phyloP scores from a whole-genome alignment of 2,113 vertebrate species.

The Lophotis ruficrista region DNA sequence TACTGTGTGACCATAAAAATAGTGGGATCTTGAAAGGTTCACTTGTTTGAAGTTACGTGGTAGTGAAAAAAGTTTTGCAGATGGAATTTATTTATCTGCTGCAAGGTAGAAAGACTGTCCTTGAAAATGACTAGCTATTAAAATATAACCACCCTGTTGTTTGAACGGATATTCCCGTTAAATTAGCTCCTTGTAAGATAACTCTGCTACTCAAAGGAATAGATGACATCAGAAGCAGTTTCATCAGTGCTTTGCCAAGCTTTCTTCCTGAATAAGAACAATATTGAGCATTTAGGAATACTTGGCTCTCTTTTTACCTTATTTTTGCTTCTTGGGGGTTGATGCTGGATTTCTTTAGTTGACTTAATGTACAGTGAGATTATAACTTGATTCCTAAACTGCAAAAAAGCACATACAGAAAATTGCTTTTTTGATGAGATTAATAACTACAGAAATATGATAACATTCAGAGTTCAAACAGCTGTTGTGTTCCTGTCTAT shows the following conservation, averaged over 20 bases:
- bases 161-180: neutral
- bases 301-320: neutral
- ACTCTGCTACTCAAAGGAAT: neutral
- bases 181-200: neutral
- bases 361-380: neutral
- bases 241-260: neutral
- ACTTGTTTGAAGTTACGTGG: neutral
- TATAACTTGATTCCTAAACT: neutral
- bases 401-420: neutral
- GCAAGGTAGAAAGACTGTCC: neutral
- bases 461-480: neutral
- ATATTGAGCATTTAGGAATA: neutral
- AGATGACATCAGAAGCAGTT: neutral
- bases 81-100: neutral
- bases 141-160: neutral
- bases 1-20: neutral
- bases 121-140: neutral
- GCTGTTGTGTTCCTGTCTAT: neutral
- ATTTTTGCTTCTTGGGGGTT: neutral
- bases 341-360: neutral
- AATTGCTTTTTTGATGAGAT: neutral
- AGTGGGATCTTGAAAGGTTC: neutral
- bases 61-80: neutral
- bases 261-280: neutral
- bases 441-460: neutral